Conservation (phyloP, 1,140 invertebrate genomes). For the Zaprionus lachaisei region DNA sequence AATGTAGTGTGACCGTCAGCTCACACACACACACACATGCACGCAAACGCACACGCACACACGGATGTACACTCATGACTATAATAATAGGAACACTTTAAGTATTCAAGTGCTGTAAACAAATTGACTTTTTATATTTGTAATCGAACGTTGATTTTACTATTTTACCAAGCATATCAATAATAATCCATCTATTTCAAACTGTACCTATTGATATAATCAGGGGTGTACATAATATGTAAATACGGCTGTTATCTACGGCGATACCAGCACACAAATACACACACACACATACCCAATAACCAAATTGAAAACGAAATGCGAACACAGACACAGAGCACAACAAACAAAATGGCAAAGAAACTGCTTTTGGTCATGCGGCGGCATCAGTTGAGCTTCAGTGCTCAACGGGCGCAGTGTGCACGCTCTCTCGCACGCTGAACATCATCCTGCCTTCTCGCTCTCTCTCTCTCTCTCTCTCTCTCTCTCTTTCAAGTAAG, state of each 20-base stretch:
- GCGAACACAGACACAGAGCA: constrained; percentile 49
- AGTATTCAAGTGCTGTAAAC: too few relatives aligned
- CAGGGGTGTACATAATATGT: constrained; percentile 50
- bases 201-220: too few relatives aligned
- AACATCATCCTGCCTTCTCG: background rate
- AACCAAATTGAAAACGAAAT: constrained; percentile 72
- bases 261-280: constrained; percentile 53
- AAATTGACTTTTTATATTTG: too few relatives aligned
- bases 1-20: constrained; percentile 49
- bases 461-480: background rate
- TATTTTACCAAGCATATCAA: too few relatives aligned
- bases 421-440: constrained; percentile 8
- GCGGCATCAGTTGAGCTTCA: constrained; percentile 76
- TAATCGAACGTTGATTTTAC: too few relatives aligned
- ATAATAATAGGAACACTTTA: background rate
- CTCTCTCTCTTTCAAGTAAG: constrained; percentile 10
- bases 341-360: constrained; percentile 72
- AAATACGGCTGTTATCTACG: constrained; percentile 73
- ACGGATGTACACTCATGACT: too few relatives aligned
- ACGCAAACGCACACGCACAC: background rate
- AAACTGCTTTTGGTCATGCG: constrained; percentile 75
- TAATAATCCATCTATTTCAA: too few relatives aligned
- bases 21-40: constrained; percentile 5
- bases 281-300: constrained; percentile 16
- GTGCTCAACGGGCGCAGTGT: constrained; percentile 69